phyloP scores from a whole-genome alignment of 1,140 invertebrate genomes.

The Periplaneta americana region DNA sequence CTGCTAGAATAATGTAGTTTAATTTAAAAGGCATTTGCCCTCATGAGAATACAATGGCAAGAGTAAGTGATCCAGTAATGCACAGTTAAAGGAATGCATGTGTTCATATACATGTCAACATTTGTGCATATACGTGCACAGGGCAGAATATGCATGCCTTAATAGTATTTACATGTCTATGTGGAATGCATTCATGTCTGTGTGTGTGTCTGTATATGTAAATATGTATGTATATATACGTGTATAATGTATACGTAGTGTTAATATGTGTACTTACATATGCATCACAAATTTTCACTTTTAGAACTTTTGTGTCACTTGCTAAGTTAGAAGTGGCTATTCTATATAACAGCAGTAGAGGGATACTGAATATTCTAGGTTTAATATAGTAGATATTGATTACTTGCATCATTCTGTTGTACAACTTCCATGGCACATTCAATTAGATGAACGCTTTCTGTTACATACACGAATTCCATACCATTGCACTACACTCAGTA shows the following conservation, averaged over 20 bases:
- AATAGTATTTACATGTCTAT: no score
- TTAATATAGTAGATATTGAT: not conserved
- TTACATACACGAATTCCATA: not conserved
- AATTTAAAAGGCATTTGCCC: not conserved
- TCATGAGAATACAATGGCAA: not conserved
- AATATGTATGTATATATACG: not conserved
- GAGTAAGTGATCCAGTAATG: not conserved
- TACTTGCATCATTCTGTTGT: not conserved
- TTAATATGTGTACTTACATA: not conserved
- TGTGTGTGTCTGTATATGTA: not conserved
- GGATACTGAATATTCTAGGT: not conserved
- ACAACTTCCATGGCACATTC: not conserved
- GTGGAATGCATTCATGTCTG: not conserved
- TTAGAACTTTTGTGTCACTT: not conserved
- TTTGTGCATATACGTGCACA: no score
- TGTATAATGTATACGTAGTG: not conserved
- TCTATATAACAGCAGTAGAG: not conserved
- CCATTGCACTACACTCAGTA: not conserved
- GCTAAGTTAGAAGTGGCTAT: not conserved
- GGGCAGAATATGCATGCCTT: no score
- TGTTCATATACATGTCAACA: not conserved
- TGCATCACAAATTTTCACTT: not conserved
- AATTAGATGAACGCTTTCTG: not conserved
- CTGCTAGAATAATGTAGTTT: not conserved
- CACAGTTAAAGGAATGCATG: not conserved